A percentile compares a stretch with the other conserved stretches of the same genome.
Conservation (phyloP, 1,140 invertebrate species). For the Hydropsyche tenuis region DNA sequence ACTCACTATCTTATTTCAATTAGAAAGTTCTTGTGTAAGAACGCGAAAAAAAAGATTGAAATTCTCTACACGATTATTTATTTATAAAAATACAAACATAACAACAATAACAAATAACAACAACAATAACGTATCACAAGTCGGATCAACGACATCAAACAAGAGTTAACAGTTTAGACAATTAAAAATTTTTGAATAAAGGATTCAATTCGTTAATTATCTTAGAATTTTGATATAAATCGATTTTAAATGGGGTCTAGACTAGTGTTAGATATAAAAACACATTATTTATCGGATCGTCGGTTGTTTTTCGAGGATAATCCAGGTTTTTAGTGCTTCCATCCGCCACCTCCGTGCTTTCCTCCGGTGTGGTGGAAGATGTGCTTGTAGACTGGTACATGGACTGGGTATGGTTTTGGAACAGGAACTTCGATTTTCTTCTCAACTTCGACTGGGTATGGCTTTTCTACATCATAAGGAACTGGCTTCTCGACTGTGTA, state of each 20-base stretch:
- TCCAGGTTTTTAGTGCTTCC: conserved; percentile 57
- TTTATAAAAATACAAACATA: conserved; percentile 48
- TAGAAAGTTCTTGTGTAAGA: no score
- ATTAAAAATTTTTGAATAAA: no score
- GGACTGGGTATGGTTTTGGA: conserved; percentile 79
- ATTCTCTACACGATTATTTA: conserved; percentile 29
- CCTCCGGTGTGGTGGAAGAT: conserved; percentile 71
- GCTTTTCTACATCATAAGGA: conserved; percentile 77
- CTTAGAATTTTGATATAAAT: no score
- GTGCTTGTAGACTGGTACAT: conserved; percentile 82
- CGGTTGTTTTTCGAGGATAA: not conserved
- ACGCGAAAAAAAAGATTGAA: no score
- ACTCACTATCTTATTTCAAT: no score
- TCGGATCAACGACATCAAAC: no score
- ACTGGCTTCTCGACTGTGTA: conserved; percentile 79
- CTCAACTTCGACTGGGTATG: conserved; percentile 78
- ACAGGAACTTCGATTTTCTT: conserved; percentile 79
- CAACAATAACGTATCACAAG: conserved; percentile 46
- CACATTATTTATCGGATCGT: not conserved
- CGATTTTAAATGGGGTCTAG: no score
- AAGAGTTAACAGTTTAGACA: no score
- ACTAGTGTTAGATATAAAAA: not conserved
- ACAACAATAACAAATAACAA: conserved; percentile 39
- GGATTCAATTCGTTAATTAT: no score
- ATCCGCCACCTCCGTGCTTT: conserved; percentile 53